Percentiles rank a stretch among this genome's conserved stretches.
phyloP scores from a whole-genome alignment of 2,113 vertebrate genomes.

The Romanogobio albipinnatus region DNA sequence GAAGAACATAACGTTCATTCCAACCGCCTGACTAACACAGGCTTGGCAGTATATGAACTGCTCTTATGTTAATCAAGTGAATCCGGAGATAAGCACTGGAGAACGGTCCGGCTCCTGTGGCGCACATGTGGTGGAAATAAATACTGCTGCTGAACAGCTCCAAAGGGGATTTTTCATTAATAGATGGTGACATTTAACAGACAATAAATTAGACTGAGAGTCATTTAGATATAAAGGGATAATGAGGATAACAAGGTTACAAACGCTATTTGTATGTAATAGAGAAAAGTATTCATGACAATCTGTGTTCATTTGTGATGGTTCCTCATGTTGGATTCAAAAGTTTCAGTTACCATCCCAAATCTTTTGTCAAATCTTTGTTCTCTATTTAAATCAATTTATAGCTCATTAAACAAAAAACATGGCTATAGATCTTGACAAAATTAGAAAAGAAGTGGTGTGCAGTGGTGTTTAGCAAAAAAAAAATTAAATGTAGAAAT shows the following conservation, averaged over 20 bases:
- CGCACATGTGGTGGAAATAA: conserved; percentile 16
- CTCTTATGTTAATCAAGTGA: conserved; percentile 18
- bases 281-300: neutral
- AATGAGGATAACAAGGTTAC: neutral
- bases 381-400: no score
- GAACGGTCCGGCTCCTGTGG: neutral
- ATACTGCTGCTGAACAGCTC: neutral
- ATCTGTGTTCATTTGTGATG: neutral
- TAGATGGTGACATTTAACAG: conserved; percentile 4
- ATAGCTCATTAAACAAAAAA: no score
- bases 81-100: conserved; percentile 9
- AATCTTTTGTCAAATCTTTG: no score
- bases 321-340: no score
- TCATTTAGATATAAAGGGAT: neutral
- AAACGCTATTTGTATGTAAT: neutral
- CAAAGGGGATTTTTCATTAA: conserved; percentile 1
- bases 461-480: no score
- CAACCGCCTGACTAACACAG: conserved; percentile 19
- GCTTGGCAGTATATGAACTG: conserved; percentile 20
- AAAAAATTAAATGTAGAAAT: neutral
- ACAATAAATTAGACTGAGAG: neutral
- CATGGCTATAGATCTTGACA: no score
- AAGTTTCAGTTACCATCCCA: neutral
- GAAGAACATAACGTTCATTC: conserved; percentile 40
- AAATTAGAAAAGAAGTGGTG: no score